Evolutionary conservation across 2,888 invertebrate species (phyloP), one percentile per base, ranked within the genome.

Genomic region (Argynnis bischoffii): DNA sequence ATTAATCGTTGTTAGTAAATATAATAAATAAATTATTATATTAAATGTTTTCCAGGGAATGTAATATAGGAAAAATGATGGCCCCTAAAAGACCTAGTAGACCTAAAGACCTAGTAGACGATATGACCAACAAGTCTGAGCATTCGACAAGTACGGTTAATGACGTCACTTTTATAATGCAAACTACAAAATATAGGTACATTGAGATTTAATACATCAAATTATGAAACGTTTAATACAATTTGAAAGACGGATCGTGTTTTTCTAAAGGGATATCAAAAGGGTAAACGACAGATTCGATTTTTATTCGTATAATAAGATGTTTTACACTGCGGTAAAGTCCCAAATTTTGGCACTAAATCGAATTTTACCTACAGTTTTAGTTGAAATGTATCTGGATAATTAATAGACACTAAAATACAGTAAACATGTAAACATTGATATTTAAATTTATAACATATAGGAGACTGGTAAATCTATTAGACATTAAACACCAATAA

Each of bases 281-380:
- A 11, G 35, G 35, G 35, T 11, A 26, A 48, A 59, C 1, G n/a
- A 48, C n/a, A 48, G 31, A 26, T 48, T 3, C 2, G 15, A 26
- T 6, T 48, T 26, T 26, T 13, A 26, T 6, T 48, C 26, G 21
- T n/a, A 31, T 16, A 8, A 48, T 59, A 54, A 54, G 47, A 59
- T 35, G 47, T 15, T 26, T 26, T 54, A 31, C 47, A 59, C 26
- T 53, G 47, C 14, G 59, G 47, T 51, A 54, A 66, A 50, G 75
- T 74, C 74, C 71, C 55, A 69, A 74, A 73, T 74, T 73, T 55
- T 59, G 67, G 74, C 69, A 75, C 74, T 54, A 65, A 65, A 64
- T 41, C 6, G 26, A 57, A 26, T 47, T 35, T 55, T 3, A n/a
- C n/a, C 55, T 11, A 59, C n/a, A 15, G 21, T 5, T 26, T 3